Evolutionary conservation across 2,888 invertebrate genomes (phyloP).

Genomic region (Sepioteuthis lessoniana): DNA sequence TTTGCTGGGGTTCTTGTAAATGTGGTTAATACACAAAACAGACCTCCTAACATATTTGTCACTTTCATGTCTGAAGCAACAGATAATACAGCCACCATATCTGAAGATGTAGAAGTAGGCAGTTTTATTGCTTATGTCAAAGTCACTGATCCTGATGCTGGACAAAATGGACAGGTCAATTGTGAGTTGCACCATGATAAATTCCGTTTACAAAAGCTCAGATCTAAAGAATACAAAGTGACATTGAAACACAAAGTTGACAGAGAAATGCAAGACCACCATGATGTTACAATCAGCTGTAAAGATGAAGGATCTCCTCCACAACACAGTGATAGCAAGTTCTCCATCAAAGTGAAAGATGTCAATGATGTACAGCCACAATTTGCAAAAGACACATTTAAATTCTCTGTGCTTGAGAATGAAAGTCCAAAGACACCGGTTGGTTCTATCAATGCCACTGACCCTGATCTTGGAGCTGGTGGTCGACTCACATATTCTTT

Average conservation of each 20-base stretch:
- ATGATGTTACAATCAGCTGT: constrained; percentile 23
- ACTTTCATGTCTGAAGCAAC: constrained; percentile 1
- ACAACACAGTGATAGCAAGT: constrained; percentile 14
- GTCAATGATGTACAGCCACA: not conserved
- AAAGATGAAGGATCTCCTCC: constrained; percentile 33
- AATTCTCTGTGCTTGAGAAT: not conserved
- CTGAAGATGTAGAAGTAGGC: not conserved
- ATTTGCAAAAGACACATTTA: not conserved
- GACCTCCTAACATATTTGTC: not conserved
- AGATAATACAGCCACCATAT: not conserved
- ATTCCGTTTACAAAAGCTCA: not conserved
- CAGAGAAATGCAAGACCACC: constrained; percentile 1
- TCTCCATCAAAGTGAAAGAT: constrained; percentile 33
- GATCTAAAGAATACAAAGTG: constrained; percentile 10
- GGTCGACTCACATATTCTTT: not conserved
- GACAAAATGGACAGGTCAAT: not conserved
- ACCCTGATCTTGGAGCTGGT: constrained; percentile 11
- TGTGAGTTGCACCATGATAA: constrained; percentile 23
- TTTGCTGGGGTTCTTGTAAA: not conserved
- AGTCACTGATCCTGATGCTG: not conserved
- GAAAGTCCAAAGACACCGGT: constrained; percentile 4
- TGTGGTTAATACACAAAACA: not conserved
- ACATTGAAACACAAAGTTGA: constrained; percentile 23
- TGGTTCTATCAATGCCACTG: constrained; percentile 10
- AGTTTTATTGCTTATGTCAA: not conserved